Evolutionary conservation across 2,888 invertebrate species (phyloP).

Genomic region (Acheta domesticus): DNA sequence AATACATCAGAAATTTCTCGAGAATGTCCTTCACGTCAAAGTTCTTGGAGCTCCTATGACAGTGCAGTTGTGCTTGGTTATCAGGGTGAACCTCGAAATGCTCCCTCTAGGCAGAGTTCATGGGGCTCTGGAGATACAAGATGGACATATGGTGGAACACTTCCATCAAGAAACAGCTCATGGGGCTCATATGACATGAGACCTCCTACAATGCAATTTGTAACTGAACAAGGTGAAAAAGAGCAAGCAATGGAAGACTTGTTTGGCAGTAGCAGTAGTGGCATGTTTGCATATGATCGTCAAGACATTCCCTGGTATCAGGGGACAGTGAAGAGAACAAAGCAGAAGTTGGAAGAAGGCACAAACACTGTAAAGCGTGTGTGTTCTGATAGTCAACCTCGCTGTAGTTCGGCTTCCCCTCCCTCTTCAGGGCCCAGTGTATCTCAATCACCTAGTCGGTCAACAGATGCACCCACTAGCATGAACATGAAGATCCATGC

Average conservation of each 20-base stretch:
- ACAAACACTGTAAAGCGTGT: conserved; percentile 45
- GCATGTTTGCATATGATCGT: conserved; percentile 56
- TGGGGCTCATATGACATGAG: conserved; percentile 69
- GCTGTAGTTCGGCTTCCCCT: conserved; percentile 5
- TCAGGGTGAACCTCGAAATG: conserved; percentile 48
- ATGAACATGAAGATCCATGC: conserved; percentile 34
- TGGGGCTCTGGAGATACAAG: conserved; percentile 73
- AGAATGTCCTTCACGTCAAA: conserved; percentile 63
- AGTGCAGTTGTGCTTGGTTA: conserved; percentile 67
- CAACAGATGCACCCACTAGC: conserved; percentile 24
- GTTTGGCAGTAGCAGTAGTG: conserved; percentile 42
- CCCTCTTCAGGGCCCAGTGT: conserved; percentile 40
- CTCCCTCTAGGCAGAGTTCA: conserved; percentile 71
- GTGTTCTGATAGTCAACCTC: conserved; percentile 32
- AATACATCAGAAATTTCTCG: conserved; percentile 42
- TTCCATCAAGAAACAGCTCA: conserved; percentile 66
- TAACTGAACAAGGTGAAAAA: conserved; percentile 36
- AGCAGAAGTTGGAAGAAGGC: conserved; percentile 64
- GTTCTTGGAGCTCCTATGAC: conserved; percentile 75
- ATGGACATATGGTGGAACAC: conserved; percentile 42
- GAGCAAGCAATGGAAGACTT: conserved; percentile 26
- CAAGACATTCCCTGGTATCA: conserved; percentile 64
- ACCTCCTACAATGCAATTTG: conserved; percentile 41
- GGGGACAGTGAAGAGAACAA: conserved; percentile 64
- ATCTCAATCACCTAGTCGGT: conserved; percentile 39